Base-by-base conservation (phyloP, 1,140 invertebrate species). In the Diuraphis noxia region DNA sequence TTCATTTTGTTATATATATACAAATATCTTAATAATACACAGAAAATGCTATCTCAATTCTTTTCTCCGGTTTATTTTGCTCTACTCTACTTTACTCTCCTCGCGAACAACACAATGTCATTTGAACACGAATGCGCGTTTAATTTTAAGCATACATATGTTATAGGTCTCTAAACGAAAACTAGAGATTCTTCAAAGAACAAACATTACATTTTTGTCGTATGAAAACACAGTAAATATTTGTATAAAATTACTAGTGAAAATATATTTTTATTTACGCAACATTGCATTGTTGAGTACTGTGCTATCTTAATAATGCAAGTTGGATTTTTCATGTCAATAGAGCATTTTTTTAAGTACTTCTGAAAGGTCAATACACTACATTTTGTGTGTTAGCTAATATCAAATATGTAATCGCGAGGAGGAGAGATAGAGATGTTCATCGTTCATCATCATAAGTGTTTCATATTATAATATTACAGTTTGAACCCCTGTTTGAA, bases 281-380 rank as follows among this genome's bases (percentile, higher is more conserved):
- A 52, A 52, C 85, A 38, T 87, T 87, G 46, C 41, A 46, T 85
- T 52, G 85, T 52, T 23, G 19, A 25, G n/a, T 52, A 87, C 46
- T 72, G 56, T 72, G 56, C 56, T 87, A 52, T 34, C 34, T 52
- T 87, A 52, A 52, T 30, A 87, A 52, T 87, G 52, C 46, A 17
- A 87, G 46, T 87, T 23, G 46, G 85, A 34, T 52, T 87, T 87
- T 87, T 87, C 46, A 34, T 87, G 85, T 87, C 85, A 87, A 87
- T 52, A 87, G 36, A 52, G 34, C 52, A 87, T 87, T 87, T 87
- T n/a, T 85, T 52, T 87, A 87, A 30, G 85, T 87, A 52, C 34
- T 85, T 52, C 36, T 36, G 82, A 36, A 87, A 87, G 34, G 46
- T 34, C 46, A 49, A 85, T 43, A 38, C 46, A 30, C 38, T 30